These are phyloP conservation scores for Psittacula cyanocephala DNA, from an alignment of 2,113 vertebrate genomes.

Conservation along the genomic window DNA sequence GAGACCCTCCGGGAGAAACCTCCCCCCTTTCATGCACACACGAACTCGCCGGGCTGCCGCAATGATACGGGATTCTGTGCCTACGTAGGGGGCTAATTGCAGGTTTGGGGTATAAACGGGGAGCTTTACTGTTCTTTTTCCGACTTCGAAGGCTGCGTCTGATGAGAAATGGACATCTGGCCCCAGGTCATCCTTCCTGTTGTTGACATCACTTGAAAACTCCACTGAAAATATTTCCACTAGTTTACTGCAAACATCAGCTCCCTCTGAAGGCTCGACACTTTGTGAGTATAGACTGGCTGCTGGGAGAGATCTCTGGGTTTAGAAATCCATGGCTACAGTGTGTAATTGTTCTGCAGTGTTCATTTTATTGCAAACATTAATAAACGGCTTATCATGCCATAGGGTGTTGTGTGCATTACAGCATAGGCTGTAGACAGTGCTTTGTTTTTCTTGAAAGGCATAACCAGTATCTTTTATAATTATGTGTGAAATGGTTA, in stretches of 20 bases:
- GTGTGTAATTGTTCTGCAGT: not conserved
- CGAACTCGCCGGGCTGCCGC: not conserved
- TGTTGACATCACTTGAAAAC: slow-evolving; percentile 62
- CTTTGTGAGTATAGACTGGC: not conserved
- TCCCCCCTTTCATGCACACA: fast-evolving
- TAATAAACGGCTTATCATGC: not conserved
- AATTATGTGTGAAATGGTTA: not conserved
- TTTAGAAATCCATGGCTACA: not conserved
- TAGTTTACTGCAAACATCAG: not conserved
- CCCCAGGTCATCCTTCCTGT: slow-evolving; percentile 28
- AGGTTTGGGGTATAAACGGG: not conserved
- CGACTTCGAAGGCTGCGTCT: slow-evolving; percentile 19
- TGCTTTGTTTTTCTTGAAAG: not conserved
- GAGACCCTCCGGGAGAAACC: not conserved
- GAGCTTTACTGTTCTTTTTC: not conserved
- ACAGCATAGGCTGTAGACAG: not conserved
- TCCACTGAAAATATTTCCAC: not conserved
- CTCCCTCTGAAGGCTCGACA: not conserved
- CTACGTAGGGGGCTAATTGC: fast-evolving
- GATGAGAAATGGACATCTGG: slow-evolving; percentile 48
- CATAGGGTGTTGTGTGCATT: not conserved
- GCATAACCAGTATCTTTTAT: not conserved
- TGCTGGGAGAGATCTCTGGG: not conserved
- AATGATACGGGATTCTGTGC: fast-evolving
- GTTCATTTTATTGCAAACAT: not conserved